Base-by-base conservation (phyloP, 2,797 vertebrate species). In the Tenualosa thibaudeaui region DNA sequence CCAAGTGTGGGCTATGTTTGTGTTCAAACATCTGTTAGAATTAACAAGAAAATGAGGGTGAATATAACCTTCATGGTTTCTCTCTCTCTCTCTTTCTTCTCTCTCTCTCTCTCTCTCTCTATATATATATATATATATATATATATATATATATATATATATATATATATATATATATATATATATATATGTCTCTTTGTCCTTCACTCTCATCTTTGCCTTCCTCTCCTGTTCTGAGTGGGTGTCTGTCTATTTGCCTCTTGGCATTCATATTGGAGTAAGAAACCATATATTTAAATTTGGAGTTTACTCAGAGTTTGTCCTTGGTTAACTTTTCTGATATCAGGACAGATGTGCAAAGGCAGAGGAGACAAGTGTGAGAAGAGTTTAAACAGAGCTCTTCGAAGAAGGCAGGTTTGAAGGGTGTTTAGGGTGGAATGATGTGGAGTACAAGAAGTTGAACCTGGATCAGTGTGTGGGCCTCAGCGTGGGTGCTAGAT, bases 141-240 rank as follows among this genome's bases (percentile, higher is more conserved):
- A 22, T 51, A 62, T 51, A 12, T 75, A 12, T 15, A 43, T 71
- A 46, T 51, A 22, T 51, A n/a, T 46, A 8, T 83, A 65, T 81
- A 50, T 81, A 75, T 85, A 81, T 83, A n/a, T 46, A 8, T 83
- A 65, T 81, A 50, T 81, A 75, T 85, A 81, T 83, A 62, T 51
- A 12, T 75, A 12, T 15, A 43, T 71, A 46, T 51, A 22, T 51
- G 51, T 53, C 51, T 53, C 51, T 46, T 7, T 46, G 4, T 46
- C 46, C 7, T 46, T 46, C 46, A 4, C 46, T 62, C 22, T 62
- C 5, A 31, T 24, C 4, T 62, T n/a, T 62, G 22, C 5, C 60
- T n/a, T 19, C 10, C 24, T 22, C 26, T 51, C 10, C 50, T 51
- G 4, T 51, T 51, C 46, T 51, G 50, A 51, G 50, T 51, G 50